Evolutionary conservation across 2,113 vertebrate species (phyloP).

Genomic region (Epinephelus lanceolatus): DNA sequence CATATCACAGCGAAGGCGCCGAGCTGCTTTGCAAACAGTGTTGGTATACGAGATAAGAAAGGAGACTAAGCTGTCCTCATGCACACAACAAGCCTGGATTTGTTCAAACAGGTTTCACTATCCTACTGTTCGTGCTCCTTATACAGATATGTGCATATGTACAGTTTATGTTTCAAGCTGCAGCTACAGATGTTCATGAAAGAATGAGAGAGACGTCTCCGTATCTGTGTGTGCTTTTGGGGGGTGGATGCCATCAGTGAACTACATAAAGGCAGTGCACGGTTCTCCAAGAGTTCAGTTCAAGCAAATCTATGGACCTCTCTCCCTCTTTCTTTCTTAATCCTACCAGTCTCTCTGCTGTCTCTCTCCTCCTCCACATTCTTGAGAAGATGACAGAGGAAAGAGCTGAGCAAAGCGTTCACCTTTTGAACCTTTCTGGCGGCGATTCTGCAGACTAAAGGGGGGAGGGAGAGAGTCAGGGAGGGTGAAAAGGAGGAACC

Average conservation of each 20-base stretch:
- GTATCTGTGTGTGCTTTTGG: background rate
- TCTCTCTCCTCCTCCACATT: conserved; percentile 64
- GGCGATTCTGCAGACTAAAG: conserved; percentile 31
- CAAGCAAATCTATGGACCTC: conserved; percentile 37
- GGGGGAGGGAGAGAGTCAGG: conserved; percentile 10
- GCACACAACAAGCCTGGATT: conserved; percentile 55
- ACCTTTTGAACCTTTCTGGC: conserved; percentile 62
- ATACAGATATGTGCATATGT: conserved; percentile 14
- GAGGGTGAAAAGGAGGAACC: conserved; percentile 22
- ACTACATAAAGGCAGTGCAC: conserved; percentile 7
- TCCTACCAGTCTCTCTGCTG: conserved; percentile 30
- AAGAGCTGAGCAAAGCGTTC: conserved; percentile 49
- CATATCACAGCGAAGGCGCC: conserved; percentile 67
- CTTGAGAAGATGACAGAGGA: conserved; percentile 48
- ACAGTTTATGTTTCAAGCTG: conserved; percentile 41
- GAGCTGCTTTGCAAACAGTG: conserved; percentile 75
- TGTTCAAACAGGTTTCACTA: conserved; percentile 59
- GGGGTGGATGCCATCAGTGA: background rate
- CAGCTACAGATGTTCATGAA: conserved; percentile 31
- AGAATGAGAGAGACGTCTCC: conserved; percentile 10
- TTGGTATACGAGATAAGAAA: conserved; percentile 69
- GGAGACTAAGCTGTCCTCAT: conserved; percentile 57
- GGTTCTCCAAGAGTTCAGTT: conserved; percentile 29
- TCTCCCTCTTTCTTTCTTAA: conserved; percentile 24
- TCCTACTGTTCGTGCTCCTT: conserved; percentile 14